Evolutionary conservation across 2,888 invertebrate species (phyloP), one percentile per base, ranked within the genome.

Genomic region (Plutella xylostella): DNA sequence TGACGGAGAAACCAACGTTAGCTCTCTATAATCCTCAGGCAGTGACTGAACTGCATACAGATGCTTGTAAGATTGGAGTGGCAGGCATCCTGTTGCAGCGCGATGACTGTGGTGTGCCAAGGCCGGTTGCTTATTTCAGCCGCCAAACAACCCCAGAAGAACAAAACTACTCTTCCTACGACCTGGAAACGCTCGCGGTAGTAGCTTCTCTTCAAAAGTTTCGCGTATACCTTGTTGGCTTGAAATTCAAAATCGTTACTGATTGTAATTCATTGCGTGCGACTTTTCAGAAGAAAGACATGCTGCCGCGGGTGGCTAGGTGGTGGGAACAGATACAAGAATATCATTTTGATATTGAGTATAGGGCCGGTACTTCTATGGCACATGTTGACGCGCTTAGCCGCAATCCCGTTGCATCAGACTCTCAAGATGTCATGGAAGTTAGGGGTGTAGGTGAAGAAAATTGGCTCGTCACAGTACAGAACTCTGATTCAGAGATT

Each of bases 1-100:
- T 70, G 3, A 45, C 47, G 0, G 45, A 51, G 14, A 47, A 58
- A 18, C 61, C 63, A 0, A 48, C 66, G 0, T 39, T 72, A 9
- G 53, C 56, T 0, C 45, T 68, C 3, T 65, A 56, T 40, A 51
- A 64, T 18, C 52, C 54, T 0, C 38, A 34, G 1, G 42, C 47
- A 4, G 51, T 56, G 18, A 22, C 39, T 5, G 39, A 39, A 7
- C 22, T 39, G 6, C 22, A 39, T 22, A 39, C 22, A 20, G 39
- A 42, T 42, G 42, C 42, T 12, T 42, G 17, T 11, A 42, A 42
- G 34, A 11, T 20, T 21, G 42, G 42, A 14, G 34, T 42, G 18
- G 42, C 42, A 19, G 42, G 42, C 11, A 42, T 42, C 20, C 33
- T 33, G 1, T 21, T 40, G 15, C 40, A 40, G 45, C 35, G 49